These are phyloP conservation scores for Sylvia atricapilla DNA, from an alignment of 2,113 vertebrate species.

Conservation along the genomic window DNA sequence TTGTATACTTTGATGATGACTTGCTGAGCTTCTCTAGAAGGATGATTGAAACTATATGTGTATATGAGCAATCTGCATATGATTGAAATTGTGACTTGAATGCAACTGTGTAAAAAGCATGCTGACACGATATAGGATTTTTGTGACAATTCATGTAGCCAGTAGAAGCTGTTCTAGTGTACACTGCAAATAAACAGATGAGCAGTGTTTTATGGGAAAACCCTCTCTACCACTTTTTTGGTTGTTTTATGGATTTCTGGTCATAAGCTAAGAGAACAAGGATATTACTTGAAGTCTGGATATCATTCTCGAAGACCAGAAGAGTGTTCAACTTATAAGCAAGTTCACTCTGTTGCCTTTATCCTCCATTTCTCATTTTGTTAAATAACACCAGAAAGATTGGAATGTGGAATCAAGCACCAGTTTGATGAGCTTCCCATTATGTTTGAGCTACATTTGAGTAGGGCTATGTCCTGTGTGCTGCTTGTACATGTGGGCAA, in stretches of 20 bases:
- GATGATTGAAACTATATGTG: background rate
- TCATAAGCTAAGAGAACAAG: background rate
- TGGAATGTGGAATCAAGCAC: background rate
- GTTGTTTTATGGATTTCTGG: background rate
- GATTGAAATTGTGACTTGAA: background rate
- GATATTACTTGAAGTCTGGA: background rate
- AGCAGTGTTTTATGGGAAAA: background rate
- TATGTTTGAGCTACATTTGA: background rate
- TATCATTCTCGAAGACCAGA: background rate
- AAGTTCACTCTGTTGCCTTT: background rate
- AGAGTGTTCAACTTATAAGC: background rate
- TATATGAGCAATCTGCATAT: background rate
- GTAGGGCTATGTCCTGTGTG: background rate
- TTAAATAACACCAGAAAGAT: background rate
- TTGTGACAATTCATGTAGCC: background rate
- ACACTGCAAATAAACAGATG: background rate
- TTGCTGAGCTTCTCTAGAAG: background rate
- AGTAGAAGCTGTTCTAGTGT: background rate
- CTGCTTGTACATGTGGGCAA: background rate
- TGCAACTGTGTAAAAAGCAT: background rate
- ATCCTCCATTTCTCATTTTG: background rate
- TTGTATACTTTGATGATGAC: conserved; percentile 9
- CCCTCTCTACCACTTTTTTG: background rate
- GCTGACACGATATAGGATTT: background rate
- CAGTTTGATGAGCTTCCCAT: background rate